Evolutionary conservation across 2,888 invertebrate genomes (phyloP), one percentile per base, ranked within the genome.

Genomic region (Hirtodrosophila duncani): DNA sequence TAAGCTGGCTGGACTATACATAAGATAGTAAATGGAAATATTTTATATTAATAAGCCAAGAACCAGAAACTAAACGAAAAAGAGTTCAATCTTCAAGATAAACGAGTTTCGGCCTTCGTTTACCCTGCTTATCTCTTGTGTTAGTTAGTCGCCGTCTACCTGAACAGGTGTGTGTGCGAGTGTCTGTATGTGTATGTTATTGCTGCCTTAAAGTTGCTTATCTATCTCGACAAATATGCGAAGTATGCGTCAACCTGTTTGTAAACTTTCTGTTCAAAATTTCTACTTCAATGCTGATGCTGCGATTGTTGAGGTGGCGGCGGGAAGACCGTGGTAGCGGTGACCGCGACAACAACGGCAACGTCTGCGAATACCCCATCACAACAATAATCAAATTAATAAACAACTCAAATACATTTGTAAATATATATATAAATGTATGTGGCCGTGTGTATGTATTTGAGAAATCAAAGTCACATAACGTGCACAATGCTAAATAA

Each of bases 211-310:
- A 49, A 30, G 33, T 43, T 68, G 74, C 78, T 80, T 75, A 75
- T 75, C 81, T 75, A 78, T 78, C 67, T 57, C 43, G 41, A 74
- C 67, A 77, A 81, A 77, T 81, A 77, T 77, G 75, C 75, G 65
- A 79, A 66, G 68, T 62, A 81, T 79, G 77, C 75, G 81, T 81
- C 77, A 81, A 77, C 81, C 80, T 64, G 82, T 77, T 77, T 77
- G 65, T 67, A 66, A 66, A 79, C 80, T 67, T 77, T 77, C 70
- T 65, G 75, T 63, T 77, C 27, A 57, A 74, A 67, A 70, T 77
- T 74, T 81, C 64, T 61, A 71, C 65, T 49, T 57, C 62, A 62
- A 55, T 55, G 57, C 27, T 48, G 34, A 31, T 41, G 39, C 50
- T 44, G 38, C 44, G 60, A 20, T 64, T 50, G 60, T 42, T 60